Percentiles rank a stretch among this genome's conserved stretches.
Conservation (phyloP, 2,797 vertebrate species). For the Halcyon smyrnensis region DNA sequence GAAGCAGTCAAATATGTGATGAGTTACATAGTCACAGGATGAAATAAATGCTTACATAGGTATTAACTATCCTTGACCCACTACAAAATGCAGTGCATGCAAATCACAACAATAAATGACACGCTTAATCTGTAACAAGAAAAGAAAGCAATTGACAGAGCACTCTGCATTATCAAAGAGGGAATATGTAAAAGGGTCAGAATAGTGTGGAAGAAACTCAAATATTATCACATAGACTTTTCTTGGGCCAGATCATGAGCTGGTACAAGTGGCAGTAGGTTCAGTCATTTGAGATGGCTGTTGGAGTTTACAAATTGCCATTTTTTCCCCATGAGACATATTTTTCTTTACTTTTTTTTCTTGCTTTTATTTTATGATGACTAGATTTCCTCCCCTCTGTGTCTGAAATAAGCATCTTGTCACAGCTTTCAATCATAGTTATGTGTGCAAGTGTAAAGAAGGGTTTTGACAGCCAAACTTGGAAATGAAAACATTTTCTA, state of each 20-base stretch:
- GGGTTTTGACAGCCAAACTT: not conserved
- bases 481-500: conserved; percentile 1
- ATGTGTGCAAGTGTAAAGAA: not conserved
- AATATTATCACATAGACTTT: not conserved
- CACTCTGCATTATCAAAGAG: not conserved
- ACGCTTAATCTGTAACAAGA: not conserved
- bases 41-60: not conserved
- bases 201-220: not conserved
- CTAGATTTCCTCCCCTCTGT: not conserved
- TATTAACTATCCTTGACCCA: not conserved
- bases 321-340: not conserved
- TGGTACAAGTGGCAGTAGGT: not conserved
- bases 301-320: not conserved
- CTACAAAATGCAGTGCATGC: not conserved
- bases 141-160: not conserved
- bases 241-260: not conserved
- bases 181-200: not conserved
- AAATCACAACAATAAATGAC: not conserved
- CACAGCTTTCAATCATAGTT: conserved; percentile 8
- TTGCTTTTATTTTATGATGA: not conserved
- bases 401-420: conserved; percentile 16
- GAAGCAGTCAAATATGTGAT: not conserved
- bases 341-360: not conserved
- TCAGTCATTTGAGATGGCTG: not conserved
- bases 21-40: not conserved